Evolutionary conservation across 2,888 invertebrate genomes (phyloP), one percentile per base, ranked within the genome.

Genomic region (Exocentrus adspersus): DNA sequence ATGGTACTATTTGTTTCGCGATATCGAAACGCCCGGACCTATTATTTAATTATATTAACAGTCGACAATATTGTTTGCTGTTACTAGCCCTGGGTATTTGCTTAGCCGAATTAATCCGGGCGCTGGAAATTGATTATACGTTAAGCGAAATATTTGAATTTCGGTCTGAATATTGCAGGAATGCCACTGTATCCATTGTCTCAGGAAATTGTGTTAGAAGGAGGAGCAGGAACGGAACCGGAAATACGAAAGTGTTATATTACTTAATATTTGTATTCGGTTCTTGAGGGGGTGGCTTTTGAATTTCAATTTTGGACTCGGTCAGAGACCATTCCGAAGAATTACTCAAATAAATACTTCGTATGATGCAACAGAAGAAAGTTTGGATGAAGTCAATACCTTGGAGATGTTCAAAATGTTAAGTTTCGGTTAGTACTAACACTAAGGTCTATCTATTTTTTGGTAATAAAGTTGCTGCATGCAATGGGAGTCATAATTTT

Each of bases 1-100:
- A 46, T 57, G 19, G 14, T 51, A 30, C 57, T 57, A 45, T 32
- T 53, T 32, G 28, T 54, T 20, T 54, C 50, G 21, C 53, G 62
- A 57, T 43, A 62, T 62, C 32, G 57, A 62, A 53, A 56, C 43
- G 41, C 50, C 51, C 30, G 41, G 32, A 51, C 51, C 14, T 16
- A 51, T 51, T 51, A 30, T 51, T 28, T 30, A 51, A 37, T 37
- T 37, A 37, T n/a, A 37, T 37, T 14, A 12, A 37, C 14, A n/a
- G 37, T n/a, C 37, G 37, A 14, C 24, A 37, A 14, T 37, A 12
- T 37, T 37, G 37, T 37, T 37, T 37, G 37, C 37, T 37, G 37
- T 37, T 37, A 37, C n/a, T 12, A 37, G n/a, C 37, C 4, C 37
- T 37, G 37, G 12, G 14, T 37, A 37, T 37, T 37, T 37, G n/a